Evolutionary conservation across 1,140 invertebrate species (phyloP), one percentile per base, ranked within the genome.

Genomic region (Amphibalanus amphitrite): DNA sequence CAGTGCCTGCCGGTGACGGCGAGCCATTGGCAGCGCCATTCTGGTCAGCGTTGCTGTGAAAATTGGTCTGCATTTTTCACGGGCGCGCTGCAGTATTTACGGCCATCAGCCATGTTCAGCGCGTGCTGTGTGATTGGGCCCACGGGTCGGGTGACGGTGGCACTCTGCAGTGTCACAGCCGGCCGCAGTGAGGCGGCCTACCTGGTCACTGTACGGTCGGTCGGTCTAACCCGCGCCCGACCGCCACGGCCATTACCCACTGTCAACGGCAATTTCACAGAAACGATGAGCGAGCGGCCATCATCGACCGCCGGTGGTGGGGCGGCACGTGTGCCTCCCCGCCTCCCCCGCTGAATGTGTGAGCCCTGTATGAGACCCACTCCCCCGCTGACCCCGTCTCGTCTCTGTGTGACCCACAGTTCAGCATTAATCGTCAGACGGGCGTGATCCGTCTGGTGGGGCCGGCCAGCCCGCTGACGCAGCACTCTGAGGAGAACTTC

Each of bases 21-120:
- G 4, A 15, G 15, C 33, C 33, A 38, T 38, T 38, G 4, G 33
- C 33, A 38, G 33, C 33, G 33, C 33, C 33, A 38, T 38, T 6
- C 33, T 38, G 33, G 33, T 38, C 29, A 68, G 28, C 29, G 29
- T 29, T 30, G 29, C 28, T 15, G 29, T 30, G 67, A 30, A 68
- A 68, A 68, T 28, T 68, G 67, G 67, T 15, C 29, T 68, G 67
- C 67, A 68, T 70, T 70, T 70, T 30, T 38, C 33, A 38, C 33
- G 33, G 4, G 33, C 15, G 4, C 4, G 33, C 4, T 38, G 33
- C 33, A 38, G 33, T 38, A 38, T 38, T 38, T 38, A 38, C 33
- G 33, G 33, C 4, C 15, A 15, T 38, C 4, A 15, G 33, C 15
- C 33, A 38, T 15, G 15, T 38, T 6, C 33, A 15, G 33, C 33